Base-by-base conservation (phyloP, 1,140 invertebrate species). In the Dermatophagoides farinae region DNA sequence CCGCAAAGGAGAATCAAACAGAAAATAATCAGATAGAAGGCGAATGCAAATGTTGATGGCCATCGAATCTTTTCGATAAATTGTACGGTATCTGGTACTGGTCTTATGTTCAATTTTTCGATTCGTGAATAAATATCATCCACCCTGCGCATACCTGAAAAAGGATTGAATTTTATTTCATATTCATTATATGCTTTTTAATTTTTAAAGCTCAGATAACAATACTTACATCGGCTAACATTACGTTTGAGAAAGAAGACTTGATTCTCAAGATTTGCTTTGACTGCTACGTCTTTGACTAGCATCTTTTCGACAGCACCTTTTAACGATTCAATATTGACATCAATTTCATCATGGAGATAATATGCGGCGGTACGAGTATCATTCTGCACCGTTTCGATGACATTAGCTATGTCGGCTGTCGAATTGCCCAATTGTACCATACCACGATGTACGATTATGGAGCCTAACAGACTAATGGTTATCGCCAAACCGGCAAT, bases 381-480 rank as follows among this genome's bases (percentile, higher is more conserved):
- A 12, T 46, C 20, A 55, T 64, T 70, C 23, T 67, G 66, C 47
- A 73, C 65, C 16, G 67, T 64, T 49, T 66, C 59, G 51, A 73
- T 64, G 60, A 69, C 67, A 43, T 68, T 77, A 62, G 88, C 82
- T 62, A 90, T 81, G 64, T 83, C 80, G 67, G 80, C 77, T 12
- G 85, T 81, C 12, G 87, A 82, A 50, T 81, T 77, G 59, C 87
- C 76, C 61, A 88, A 79, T 70, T 85, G 81, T 57, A 84, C 76
- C 67, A 92, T 74, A 11, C 86, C 88, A 71, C 87, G 88, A 76
- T 93, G 88, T 38, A 89, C 79, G 70, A 90, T 86, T 70, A 92
- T 86, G 73, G 92, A 93, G 43, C 88, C 90, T 75, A 90, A 93
- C 25, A 93, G 79, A 52, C 88, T 87, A 59, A 84, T 77, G 54